Percentiles rank a stretch among this genome's conserved stretches.
Conservation (phyloP, 64 coral and sea anemone genomes). For the Porites australiensis region DNA sequence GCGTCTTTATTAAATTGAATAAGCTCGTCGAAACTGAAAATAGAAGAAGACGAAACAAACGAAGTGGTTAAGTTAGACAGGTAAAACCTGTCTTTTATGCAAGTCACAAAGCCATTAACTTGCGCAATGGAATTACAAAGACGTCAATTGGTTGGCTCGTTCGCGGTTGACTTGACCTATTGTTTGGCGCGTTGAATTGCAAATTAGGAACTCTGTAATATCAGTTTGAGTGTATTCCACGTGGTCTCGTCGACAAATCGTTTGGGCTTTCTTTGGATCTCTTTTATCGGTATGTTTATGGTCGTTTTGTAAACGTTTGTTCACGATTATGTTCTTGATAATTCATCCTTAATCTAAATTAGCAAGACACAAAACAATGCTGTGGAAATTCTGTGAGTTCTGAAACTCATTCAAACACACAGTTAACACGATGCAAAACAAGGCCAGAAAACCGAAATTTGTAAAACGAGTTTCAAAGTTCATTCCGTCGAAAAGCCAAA, state of each 20-base stretch:
- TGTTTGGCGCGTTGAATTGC: background rate
- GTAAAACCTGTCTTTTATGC: background rate
- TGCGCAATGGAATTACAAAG: background rate
- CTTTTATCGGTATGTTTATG: conserved; percentile 40
- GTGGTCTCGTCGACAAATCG: conserved; percentile 11
- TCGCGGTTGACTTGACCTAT: conserved; percentile 16
- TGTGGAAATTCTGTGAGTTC: background rate
- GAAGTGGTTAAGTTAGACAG: background rate
- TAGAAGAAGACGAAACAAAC: background rate
- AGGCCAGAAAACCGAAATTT: background rate
- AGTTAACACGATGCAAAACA: conserved; percentile 1
- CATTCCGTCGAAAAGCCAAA: background rate
- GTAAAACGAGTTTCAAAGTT: background rate
- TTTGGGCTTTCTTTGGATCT: background rate
- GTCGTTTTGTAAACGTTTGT: background rate
- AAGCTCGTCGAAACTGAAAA: background rate
- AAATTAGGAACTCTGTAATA: background rate
- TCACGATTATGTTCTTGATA: background rate
- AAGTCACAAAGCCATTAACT: background rate
- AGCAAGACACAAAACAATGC: background rate
- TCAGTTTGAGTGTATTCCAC: conserved; percentile 24
- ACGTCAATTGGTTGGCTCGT: background rate
- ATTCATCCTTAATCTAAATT: background rate
- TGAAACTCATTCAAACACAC: conserved; percentile 18
- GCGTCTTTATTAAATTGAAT: background rate